Conservation (phyloP, 2,113 vertebrate genomes). For the Eptesicus fuscus region DNA sequence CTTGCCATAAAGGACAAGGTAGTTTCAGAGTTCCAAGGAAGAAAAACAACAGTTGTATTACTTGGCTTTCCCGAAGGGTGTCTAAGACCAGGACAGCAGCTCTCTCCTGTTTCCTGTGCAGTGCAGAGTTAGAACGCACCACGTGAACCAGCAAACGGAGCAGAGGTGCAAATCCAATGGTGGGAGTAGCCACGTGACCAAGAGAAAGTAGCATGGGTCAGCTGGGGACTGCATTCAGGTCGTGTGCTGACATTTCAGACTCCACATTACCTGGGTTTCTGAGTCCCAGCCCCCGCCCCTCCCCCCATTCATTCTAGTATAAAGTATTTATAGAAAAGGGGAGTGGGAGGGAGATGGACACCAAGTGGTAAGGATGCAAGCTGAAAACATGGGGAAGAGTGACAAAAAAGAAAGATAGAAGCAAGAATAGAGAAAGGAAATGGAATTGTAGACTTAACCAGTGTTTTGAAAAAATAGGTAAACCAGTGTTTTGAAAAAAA, state of each 20-base stretch:
- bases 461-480: background rate
- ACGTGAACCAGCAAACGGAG: rapidly evolving
- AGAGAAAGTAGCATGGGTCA: background rate
- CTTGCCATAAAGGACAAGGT: background rate
- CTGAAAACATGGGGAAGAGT: background rate
- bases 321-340: background rate
- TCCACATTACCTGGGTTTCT: too few species aligned
- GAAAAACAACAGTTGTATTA: background rate
- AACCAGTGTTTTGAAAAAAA: background rate
- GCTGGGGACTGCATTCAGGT: too few species aligned
- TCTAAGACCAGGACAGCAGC: background rate
- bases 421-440: background rate
- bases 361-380: background rate
- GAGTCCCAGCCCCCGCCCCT: rapidly evolving
- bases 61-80: background rate
- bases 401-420: background rate
- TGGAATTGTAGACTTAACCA: background rate
- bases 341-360: rapidly evolving
- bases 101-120: background rate
- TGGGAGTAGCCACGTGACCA: rapidly evolving
- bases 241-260: too few species aligned
- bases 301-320: rapidly evolving
- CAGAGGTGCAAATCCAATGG: rapidly evolving
- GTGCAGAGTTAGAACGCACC: rapidly evolving
- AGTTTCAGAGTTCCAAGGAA: background rate